phyloP scores from a whole-genome alignment of 2,797 vertebrate species.

The Acanthopagrus latus region DNA sequence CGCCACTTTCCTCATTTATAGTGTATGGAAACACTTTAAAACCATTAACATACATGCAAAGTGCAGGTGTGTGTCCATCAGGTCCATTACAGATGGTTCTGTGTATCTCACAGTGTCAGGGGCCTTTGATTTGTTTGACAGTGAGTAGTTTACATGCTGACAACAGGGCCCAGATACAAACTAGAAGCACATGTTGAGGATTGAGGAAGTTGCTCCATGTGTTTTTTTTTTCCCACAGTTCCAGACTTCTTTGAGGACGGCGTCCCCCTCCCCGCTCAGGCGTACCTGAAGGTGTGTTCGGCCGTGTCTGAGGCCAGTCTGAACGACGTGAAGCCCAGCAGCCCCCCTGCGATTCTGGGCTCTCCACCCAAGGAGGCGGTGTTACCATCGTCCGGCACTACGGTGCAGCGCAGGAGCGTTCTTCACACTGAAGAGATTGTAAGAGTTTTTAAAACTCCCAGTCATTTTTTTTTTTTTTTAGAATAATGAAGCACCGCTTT shows the following conservation, averaged over 20 bases:
- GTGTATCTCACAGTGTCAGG: too few relatives aligned
- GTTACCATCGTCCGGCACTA: conserved; percentile 73
- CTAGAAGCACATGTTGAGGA: background rate
- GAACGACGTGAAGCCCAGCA: conserved; percentile 68
- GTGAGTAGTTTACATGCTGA: too few relatives aligned
- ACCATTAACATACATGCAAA: background rate
- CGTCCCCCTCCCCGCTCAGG: conserved; percentile 85
- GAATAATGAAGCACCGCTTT: background rate
- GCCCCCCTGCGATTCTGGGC: conserved; percentile 49
- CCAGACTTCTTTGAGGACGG: conserved; percentile 86
- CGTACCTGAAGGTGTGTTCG: conserved; percentile 86
- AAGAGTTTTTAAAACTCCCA: conserved; percentile 47
- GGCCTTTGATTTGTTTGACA: too few relatives aligned
- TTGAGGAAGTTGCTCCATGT: background rate
- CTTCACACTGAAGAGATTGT: conserved; percentile 86
- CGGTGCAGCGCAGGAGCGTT: conserved; percentile 84
- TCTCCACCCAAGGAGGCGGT: conserved; percentile 63
- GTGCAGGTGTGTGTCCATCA: background rate
- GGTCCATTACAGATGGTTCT: background rate
- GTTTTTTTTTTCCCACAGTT: conserved; percentile 48
- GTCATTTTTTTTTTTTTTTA: background rate
- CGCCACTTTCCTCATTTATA: too few relatives aligned
- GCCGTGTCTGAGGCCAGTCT: conserved; percentile 80
- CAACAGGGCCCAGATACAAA: too few relatives aligned
- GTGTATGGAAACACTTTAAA: background rate